A percentile compares a stretch with the other conserved stretches of the same genome.
Evolutionary conservation across 1,140 invertebrate species (phyloP).

Genomic region (Chrysopa pallens): DNA sequence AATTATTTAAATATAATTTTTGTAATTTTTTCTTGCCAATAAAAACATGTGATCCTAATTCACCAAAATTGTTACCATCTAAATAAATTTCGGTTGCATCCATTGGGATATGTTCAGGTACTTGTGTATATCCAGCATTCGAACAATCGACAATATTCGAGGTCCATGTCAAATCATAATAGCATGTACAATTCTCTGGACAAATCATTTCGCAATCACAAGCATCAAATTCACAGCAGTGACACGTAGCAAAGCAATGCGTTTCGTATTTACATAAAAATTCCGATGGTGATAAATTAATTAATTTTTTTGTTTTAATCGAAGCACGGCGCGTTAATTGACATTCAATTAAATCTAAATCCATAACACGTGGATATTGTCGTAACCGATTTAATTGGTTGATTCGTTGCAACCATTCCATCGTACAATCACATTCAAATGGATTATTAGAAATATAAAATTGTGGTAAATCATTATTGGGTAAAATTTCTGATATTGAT

Average conservation of each 20-base stretch:
- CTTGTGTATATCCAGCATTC: conserved; percentile 44
- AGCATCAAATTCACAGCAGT: conserved; percentile 80
- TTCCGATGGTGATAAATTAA: conserved; percentile 60
- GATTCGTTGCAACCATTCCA: conserved; percentile 70
- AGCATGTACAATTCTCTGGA: conserved; percentile 69
- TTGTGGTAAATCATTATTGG: conserved; percentile 44
- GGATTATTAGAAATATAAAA: conserved; percentile 69
- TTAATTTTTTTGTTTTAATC: conserved; percentile 47
- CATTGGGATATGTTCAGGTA: conserved; percentile 71
- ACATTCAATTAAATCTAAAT: conserved; percentile 67
- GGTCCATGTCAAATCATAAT: conserved; percentile 80
- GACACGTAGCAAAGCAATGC: conserved; percentile 77
- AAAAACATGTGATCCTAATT: conserved; percentile 67
- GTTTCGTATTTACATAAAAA: conserved; percentile 74
- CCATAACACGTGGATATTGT: conserved; percentile 68
- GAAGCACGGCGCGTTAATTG: conserved; percentile 58
- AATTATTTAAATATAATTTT: conserved; percentile 66
- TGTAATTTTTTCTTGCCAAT: conserved; percentile 73
- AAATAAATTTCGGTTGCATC: conserved; percentile 78
- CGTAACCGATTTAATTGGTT: conserved; percentile 48
- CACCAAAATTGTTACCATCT: conserved; percentile 65
- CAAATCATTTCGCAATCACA: conserved; percentile 87
- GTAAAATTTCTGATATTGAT: conserved; percentile 40
- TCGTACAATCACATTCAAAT: conserved; percentile 64
- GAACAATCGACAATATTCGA: conserved; percentile 83